Evolutionary conservation across 2,113 vertebrate species (phyloP).

Genomic region (Rhadina sibilatrix): DNA sequence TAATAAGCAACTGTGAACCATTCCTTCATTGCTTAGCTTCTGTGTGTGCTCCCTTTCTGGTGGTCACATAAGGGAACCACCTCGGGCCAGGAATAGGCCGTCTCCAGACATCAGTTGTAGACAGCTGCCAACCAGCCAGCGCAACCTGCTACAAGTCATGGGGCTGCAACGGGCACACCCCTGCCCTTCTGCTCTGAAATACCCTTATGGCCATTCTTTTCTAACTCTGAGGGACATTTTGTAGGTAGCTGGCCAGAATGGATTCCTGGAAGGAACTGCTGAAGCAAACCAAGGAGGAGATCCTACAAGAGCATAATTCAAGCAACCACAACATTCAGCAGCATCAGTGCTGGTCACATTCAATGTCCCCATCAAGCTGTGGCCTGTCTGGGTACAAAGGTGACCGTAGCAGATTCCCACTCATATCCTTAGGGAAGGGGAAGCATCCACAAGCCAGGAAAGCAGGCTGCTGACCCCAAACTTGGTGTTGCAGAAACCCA

Average conservation of each 20-base stretch:
- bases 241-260: neutral
- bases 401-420: slow-evolving; percentile 25
- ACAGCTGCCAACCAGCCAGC: slow-evolving; percentile 14
- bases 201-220: neutral
- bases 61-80: slow-evolving; percentile 48
- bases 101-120: slow-evolving; percentile 14
- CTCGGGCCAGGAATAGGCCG: neutral
- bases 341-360: neutral
- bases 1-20: slow-evolving; percentile 61
- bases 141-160: neutral
- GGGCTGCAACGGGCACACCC: slow-evolving; percentile 2
- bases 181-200: slow-evolving; percentile 30
- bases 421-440: neutral
- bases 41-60: slow-evolving; percentile 53
- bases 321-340: neutral
- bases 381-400: slow-evolving; percentile 19
- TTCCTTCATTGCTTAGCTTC: slow-evolving; percentile 67
- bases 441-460: neutral
- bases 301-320: neutral
- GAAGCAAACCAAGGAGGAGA: neutral
- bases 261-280: neutral
- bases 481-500: neutral
- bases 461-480: neutral
- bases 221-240: neutral
- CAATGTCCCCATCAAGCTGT: neutral